Base-by-base conservation (phyloP, 1,140 invertebrate species). In the Cotesia chilonis region DNA sequence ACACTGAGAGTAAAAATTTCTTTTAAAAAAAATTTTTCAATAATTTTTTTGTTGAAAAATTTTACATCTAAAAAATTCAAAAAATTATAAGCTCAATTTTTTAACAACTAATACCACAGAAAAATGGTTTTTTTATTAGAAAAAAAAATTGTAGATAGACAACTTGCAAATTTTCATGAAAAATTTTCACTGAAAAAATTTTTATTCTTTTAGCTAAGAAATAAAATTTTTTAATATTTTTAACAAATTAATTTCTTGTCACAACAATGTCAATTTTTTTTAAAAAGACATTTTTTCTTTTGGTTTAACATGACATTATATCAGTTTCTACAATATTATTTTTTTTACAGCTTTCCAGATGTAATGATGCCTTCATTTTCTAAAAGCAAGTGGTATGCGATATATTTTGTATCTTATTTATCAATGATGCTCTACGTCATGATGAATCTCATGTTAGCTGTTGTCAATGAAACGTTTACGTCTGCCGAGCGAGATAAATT, bases 281-380 rank as follows among this genome's bases (percentile, higher is more conserved):
- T n/a, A 3, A n/a, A 52, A 52, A 52, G 7, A 52, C n/a, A 52
- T 52, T 52, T 52, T 52, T 52, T 10, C 47, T 52, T 1, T 7
- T 7, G 47, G 7, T 10, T 52, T 52, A 52, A 52, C n/a, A 52
- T 3, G 3, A n/a, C 47, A 52, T 3, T n/a, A 10, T n/a, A 10
- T 61, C 4, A 54, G 0, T 28, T 28, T 0, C 28, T 28, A 28
- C 28, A 28, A 61, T 63, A 72, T 37, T 65, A 54, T 28, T 74
- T 37, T 66, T 81, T 76, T 87, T 88, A 77, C 84, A 96, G 94
- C 86, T 96, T 94, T 87, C 95, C 95, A 20, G 95, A 96, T 85
- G 94, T 97, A 6, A 96, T 96, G 95, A 96, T 97, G 95, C 94
- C 93, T 9, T 92, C 95, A 0, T 96, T 95, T 86, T 90, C 92